A percentile compares a stretch with the other conserved stretches of the same genome.
Conservation (phyloP, 2,888 invertebrate species). For the Teleiodes luculella region DNA sequence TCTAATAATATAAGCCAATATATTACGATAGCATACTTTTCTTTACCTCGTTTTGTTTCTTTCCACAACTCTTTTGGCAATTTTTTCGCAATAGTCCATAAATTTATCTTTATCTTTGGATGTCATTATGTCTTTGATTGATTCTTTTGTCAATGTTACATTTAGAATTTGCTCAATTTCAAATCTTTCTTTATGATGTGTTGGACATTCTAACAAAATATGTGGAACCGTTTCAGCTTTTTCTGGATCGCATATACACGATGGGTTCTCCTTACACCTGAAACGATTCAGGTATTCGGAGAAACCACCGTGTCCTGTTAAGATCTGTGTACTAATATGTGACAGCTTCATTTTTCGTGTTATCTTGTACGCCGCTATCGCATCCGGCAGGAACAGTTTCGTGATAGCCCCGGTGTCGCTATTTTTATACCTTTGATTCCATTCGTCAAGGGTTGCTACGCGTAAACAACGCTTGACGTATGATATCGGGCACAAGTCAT, state of each 20-base stretch:
- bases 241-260: slow-evolving; percentile 6
- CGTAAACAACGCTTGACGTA: not conserved
- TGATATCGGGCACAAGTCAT: not conserved
- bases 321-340: not conserved
- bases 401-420: not conserved
- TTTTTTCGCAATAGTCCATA: not conserved
- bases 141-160: not conserved
- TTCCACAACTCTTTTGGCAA: not conserved
- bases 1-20: not conserved
- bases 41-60: not conserved
- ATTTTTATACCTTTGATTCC: not conserved
- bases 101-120: not conserved
- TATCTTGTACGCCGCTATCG: not conserved
- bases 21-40: not conserved
- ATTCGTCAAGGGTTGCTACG: not conserved
- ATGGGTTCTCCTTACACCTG: slow-evolving; percentile 12
- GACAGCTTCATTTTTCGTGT: not conserved
- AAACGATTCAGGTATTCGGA: slow-evolving; percentile 15
- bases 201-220: not conserved
- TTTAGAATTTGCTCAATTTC: not conserved
- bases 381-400: not conserved
- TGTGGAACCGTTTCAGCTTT: not conserved
- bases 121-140: too few species aligned
- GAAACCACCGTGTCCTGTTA: slow-evolving; percentile 18
- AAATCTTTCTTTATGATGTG: not conserved